Conservation (phyloP, 2,888 invertebrate genomes). For the Apomyelois bistriatella region DNA sequence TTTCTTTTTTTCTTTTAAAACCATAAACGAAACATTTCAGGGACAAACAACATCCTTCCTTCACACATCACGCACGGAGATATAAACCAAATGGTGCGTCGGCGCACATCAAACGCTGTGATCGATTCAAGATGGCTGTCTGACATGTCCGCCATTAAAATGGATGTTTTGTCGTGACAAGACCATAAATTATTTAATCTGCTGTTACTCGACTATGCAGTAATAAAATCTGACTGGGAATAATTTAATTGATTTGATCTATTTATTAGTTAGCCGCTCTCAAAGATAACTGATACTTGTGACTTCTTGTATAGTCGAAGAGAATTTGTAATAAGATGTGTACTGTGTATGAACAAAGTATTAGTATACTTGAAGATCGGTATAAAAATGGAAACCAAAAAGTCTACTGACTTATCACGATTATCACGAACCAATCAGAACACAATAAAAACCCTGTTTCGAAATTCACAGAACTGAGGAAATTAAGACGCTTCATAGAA, state of each 20-base stretch:
- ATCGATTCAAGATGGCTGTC: constrained; percentile 8
- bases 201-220: neutral
- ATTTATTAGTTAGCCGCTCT: no score
- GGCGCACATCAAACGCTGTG: constrained; percentile 4
- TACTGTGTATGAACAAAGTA: no score
- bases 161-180: constrained; percentile 7
- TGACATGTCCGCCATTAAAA: neutral
- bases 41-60: neutral
- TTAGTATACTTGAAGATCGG: no score
- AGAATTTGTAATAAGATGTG: no score
- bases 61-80: neutral
- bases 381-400: no score
- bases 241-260: neutral
- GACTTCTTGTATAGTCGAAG: no score
- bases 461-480: no score
- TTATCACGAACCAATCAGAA: no score
- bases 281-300: no score
- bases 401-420: no score
- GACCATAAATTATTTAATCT: constrained; percentile 4
- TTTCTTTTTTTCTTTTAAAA: neutral
- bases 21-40: neutral
- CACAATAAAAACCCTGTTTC: no score
- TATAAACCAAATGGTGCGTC: constrained; percentile 1
- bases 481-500: no score
- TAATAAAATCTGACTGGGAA: neutral